These are phyloP conservation scores for Acronicta leporina DNA, from an alignment of 2,888 invertebrate genomes.

Conservation along the genomic window DNA sequence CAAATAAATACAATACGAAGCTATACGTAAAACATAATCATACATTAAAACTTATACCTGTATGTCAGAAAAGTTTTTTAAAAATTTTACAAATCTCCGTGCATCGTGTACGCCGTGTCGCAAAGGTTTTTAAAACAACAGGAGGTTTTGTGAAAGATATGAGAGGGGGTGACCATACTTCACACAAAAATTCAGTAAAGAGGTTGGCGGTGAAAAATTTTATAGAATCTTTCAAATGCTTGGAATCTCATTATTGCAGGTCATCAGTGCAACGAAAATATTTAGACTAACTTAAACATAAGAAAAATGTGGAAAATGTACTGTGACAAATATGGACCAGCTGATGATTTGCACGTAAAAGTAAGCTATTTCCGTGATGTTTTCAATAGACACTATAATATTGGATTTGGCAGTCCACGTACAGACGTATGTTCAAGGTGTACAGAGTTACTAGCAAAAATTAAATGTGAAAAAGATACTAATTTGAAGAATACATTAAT, in stretches of 20 bases:
- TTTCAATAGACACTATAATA: slow-evolving; percentile 16
- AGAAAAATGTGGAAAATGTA: slow-evolving; percentile 22
- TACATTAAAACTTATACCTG: slow-evolving; percentile 5
- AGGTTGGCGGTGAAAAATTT: slow-evolving; percentile 16
- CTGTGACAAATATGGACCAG: no score
- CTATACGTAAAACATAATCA: neutral
- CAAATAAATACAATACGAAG: slow-evolving; percentile 8
- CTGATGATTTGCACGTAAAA: no score
- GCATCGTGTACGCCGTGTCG: no score
- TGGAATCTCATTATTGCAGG: slow-evolving; percentile 27
- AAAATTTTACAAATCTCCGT: no score
- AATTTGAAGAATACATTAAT: no score
- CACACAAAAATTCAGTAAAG: slow-evolving; percentile 15
- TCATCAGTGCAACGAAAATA: slow-evolving; percentile 17
- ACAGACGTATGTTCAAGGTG: slow-evolving; percentile 19
- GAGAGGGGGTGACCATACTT: slow-evolving; percentile 24
- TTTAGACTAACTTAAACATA: slow-evolving; percentile 22
- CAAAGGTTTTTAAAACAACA: no score
- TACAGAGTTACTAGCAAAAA: slow-evolving; percentile 1
- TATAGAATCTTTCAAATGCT: slow-evolving; percentile 19
- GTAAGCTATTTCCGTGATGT: slow-evolving; percentile 16
- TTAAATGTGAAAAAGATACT: no score
- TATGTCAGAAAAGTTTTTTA: slow-evolving; percentile 1
- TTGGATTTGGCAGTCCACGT: neutral
- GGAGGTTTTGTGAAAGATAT: slow-evolving; percentile 5